Evolutionary conservation across 37 sponge, comb jelly and placozoan species (phyloP), one percentile per base, ranked within the genome.

Genomic region (Aphrocallistes beatrix): DNA sequence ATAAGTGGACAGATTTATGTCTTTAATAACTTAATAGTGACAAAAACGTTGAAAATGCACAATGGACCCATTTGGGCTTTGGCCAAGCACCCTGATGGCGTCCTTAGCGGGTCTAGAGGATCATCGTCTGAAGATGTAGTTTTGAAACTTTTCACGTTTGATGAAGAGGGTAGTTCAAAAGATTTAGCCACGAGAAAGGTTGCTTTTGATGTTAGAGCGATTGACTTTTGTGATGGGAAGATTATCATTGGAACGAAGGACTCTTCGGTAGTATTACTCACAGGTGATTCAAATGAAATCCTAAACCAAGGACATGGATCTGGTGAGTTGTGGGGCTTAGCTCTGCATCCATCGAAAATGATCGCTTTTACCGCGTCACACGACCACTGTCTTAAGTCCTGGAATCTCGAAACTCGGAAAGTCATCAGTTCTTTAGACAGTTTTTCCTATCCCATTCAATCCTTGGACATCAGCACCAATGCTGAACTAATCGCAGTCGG

Each of bases 291-390:
- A 3, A 89, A 85, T 0, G 37, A 37, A 0, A 32, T 82, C 23
- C 81, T 94, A 16, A 38, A 90, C 3, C 91, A 92, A 49, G 92
- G 96, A 39, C 99, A 98, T 82, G 88, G 88, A 0, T 92, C 91
- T 47, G 99, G 99, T 19, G 99, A 98, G 82, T 82, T 98, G 69
- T 92, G 96, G 92, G 96, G 99, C 0, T 37, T 98, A 39, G 94
- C 95, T 30, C 85, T 81, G 19, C 92, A 90, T 40, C 99, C 94
- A 10, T 16, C 87, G 36, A 60, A 86, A 13, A 84, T 85, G 48
- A 23, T 88, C 38, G 91, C 92, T 85, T 83, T 92, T 39, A 93
- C 96, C 51, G 99, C 91, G 40, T 93, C 94, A 25, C 87, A 90
- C 81, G 99, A 98, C 86, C 88, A 87, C 51, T 89, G 92, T 34